A percentile compares a stretch with the other conserved stretches of the same genome.
phyloP scores from a whole-genome alignment of 2,113 vertebrate species.

The Seriola rivoliana region DNA sequence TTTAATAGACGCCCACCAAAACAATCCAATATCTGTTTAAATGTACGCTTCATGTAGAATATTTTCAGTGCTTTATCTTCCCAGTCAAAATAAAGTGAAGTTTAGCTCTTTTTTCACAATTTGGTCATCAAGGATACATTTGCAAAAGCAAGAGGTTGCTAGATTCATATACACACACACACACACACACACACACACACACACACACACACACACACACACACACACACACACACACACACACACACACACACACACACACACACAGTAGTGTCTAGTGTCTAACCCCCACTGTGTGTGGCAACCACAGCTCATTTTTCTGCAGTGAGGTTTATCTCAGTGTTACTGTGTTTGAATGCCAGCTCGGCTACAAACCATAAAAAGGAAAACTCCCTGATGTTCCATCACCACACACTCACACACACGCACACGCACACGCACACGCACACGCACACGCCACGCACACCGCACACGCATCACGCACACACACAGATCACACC shows the following conservation, averaged over 20 bases:
- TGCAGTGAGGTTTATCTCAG: background rate
- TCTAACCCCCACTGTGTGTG: background rate
- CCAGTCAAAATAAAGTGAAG: no score
- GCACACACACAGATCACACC: background rate
- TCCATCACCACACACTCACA: background rate
- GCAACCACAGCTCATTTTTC: conserved; percentile 22
- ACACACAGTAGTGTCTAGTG: background rate
- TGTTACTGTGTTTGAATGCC: background rate
- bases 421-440: background rate
- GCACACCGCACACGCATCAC: no score
- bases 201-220: background rate
- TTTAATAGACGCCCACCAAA: no score
- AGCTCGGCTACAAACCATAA: background rate
- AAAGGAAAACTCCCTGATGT: conserved; percentile 19
- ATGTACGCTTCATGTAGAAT: no score
- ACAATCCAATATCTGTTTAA: no score
- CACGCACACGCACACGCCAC: background rate
- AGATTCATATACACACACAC: background rate
- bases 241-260: background rate
- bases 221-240: background rate
- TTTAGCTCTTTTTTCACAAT: no score
- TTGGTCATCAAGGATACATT: background rate
- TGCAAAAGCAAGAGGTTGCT: background rate
- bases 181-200: background rate
- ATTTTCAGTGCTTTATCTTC: no score